phyloP scores from a whole-genome alignment of 1,140 invertebrate genomes.

The Drosophila kanapiae region DNA sequence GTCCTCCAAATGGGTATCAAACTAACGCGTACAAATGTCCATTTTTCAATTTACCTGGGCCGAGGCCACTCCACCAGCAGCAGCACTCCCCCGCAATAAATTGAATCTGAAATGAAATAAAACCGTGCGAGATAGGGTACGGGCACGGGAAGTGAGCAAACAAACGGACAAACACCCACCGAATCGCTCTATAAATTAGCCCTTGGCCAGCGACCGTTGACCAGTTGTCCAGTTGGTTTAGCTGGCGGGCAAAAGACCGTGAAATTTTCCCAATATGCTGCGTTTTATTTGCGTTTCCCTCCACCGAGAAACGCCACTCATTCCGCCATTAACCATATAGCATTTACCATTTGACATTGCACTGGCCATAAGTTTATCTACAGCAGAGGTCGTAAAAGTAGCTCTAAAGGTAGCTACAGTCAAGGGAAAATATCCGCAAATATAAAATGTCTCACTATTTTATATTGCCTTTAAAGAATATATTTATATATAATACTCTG shows the following conservation, averaged over 20 bases:
- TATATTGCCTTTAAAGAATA: no score
- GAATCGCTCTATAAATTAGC: slow-evolving; percentile 78
- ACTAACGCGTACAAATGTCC: slow-evolving; percentile 69
- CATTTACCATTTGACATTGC: slow-evolving; percentile 48
- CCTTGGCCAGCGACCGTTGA: slow-evolving; percentile 67
- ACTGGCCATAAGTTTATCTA: slow-evolving; percentile 29
- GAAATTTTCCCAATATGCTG: slow-evolving; percentile 82
- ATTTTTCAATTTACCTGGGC: slow-evolving; percentile 81
- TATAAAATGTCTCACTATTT: no score
- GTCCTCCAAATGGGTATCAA: slow-evolving; percentile 62
- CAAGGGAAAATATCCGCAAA: background rate
- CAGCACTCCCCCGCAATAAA: slow-evolving; percentile 49
- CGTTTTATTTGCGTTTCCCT: slow-evolving; percentile 56
- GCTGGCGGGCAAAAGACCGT: slow-evolving; percentile 74
- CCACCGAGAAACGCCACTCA: slow-evolving; percentile 15
- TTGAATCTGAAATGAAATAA: slow-evolving; percentile 64
- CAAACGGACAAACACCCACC: slow-evolving; percentile 69
- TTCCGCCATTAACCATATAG: slow-evolving; percentile 25
- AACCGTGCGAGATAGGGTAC: slow-evolving; percentile 6
- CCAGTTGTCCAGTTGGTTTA: slow-evolving; percentile 50
- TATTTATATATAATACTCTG: background rate
- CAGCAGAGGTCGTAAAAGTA: background rate
- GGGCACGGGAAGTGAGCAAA: slow-evolving; percentile 34
- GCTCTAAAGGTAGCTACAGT: background rate
- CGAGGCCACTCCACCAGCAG: slow-evolving; percentile 3